Evolutionary conservation across 1,140 invertebrate genomes (phyloP).

Genomic region (Lordiphosa clarofinis): DNA sequence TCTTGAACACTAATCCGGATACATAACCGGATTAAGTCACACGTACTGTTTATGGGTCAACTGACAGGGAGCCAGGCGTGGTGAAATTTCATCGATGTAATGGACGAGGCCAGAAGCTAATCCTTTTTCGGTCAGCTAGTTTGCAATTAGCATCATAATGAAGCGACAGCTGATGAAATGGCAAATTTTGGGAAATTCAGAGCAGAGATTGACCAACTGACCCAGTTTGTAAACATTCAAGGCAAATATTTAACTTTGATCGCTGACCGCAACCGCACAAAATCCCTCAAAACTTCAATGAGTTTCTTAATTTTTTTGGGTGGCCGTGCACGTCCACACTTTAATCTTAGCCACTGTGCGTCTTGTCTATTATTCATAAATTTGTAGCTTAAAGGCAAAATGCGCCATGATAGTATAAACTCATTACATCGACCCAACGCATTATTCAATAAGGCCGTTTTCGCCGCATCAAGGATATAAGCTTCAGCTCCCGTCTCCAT

Average conservation of each 20-base stretch:
- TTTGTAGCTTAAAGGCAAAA: slow-evolving; percentile 38
- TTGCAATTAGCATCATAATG: slow-evolving; percentile 66
- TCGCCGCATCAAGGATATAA: not conserved
- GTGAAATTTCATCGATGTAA: slow-evolving; percentile 18
- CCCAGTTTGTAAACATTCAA: slow-evolving; percentile 39
- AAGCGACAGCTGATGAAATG: slow-evolving; percentile 56
- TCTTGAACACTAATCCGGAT: slow-evolving; percentile 54
- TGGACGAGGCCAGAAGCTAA: slow-evolving; percentile 31
- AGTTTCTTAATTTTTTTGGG: slow-evolving; percentile 31
- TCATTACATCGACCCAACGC: slow-evolving; percentile 40
- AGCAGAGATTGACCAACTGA: slow-evolving; percentile 65
- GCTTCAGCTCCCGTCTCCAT: slow-evolving; percentile 6
- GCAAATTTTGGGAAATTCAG: slow-evolving; percentile 50
- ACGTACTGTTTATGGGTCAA: slow-evolving; percentile 59
- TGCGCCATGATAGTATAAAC: slow-evolving; percentile 36
- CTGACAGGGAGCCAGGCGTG: not conserved
- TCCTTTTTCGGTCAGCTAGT: slow-evolving; percentile 28
- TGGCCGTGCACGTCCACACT: too few species aligned
- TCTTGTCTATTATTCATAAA: slow-evolving; percentile 41
- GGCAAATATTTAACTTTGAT: slow-evolving; percentile 65
- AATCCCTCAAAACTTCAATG: slow-evolving; percentile 36
- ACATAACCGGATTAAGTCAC: slow-evolving; percentile 56
- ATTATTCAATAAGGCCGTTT: slow-evolving; percentile 47
- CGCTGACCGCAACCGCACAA: slow-evolving; percentile 24
- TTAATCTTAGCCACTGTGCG: slow-evolving; percentile 14